Conservation (phyloP, 2,888 invertebrate species). For the Choristoneura rosaceana region DNA sequence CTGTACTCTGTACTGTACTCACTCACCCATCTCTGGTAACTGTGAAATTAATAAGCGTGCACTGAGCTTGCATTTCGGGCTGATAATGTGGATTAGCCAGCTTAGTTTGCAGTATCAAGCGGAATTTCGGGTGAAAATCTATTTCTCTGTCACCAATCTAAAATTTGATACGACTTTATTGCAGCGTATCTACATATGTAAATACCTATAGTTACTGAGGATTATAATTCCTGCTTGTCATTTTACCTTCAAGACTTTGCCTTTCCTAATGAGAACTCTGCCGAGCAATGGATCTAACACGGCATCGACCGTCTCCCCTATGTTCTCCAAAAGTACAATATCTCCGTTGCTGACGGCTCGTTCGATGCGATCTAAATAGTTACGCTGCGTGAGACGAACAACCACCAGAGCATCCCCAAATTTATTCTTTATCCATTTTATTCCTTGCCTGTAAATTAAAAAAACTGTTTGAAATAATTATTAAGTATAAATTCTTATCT, state of each 20-base stretch:
- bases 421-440: slow-evolving; percentile 97
- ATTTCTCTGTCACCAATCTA: slow-evolving; percentile 97
- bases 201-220: neutral
- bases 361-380: slow-evolving; percentile 95
- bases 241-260: slow-evolving; percentile 87
- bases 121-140: slow-evolving; percentile 93
- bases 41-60: slow-evolving; percentile 97
- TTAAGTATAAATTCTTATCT: neutral
- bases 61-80: slow-evolving; percentile 98
- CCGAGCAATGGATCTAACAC: slow-evolving; percentile 96
- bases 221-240: neutral
- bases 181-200: neutral
- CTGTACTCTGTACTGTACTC: neutral
- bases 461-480: neutral
- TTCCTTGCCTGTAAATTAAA: slow-evolving; percentile 87
- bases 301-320: slow-evolving; percentile 95
- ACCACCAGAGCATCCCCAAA: slow-evolving; percentile 90
- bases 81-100: slow-evolving; percentile 98
- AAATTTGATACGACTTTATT: slow-evolving; percentile 73
- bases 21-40: slow-evolving; percentile 93
- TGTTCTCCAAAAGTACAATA: slow-evolving; percentile 94
- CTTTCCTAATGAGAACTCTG: slow-evolving; percentile 94
- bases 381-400: slow-evolving; percentile 91
- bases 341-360: slow-evolving; percentile 90
- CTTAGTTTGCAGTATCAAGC: slow-evolving; percentile 95